phyloP scores from a whole-genome alignment of 35 echinoderm and acorn worm genomes.

The Eucidaris tribuloides region DNA sequence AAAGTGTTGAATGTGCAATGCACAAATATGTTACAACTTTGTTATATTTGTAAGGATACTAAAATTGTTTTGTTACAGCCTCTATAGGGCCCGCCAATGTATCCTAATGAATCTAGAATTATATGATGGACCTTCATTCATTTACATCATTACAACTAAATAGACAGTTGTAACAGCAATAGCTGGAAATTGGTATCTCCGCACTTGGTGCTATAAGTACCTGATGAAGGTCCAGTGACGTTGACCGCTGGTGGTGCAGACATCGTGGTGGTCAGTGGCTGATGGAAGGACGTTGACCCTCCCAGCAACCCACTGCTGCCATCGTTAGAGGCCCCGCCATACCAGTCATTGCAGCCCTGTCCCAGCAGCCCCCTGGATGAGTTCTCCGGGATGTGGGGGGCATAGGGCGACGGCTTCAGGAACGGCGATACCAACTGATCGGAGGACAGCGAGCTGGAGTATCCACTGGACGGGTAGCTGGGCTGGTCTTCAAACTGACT shows the following conservation, averaged over 20 bases:
- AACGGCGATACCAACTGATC: conserved; percentile 28
- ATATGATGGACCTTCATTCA: no score
- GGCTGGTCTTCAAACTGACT: conserved; percentile 68
- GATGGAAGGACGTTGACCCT: conserved; percentile 39
- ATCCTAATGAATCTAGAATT: no score
- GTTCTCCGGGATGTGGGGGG: conserved; percentile 28
- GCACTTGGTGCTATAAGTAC: no score
- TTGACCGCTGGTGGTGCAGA: conserved; percentile 97
- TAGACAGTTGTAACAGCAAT: no score
- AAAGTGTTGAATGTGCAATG: no score
- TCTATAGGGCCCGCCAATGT: no score
- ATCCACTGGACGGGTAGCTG: background rate
- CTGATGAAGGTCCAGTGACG: conserved; percentile 51
- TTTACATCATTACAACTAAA: no score
- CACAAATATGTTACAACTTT: no score
- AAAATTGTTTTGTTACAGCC: no score
- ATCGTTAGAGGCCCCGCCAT: background rate
- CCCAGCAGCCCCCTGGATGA: background rate
- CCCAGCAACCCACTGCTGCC: background rate
- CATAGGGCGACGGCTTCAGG: conserved; percentile 31
- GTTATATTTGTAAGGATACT: no score
- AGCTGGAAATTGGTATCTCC: no score
- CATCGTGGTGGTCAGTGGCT: conserved; percentile 62
- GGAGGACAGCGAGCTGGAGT: background rate
- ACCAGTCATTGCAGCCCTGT: conserved; percentile 6